Conservation (phyloP, 2,113 vertebrate species). For the Chloebia gouldiae region DNA sequence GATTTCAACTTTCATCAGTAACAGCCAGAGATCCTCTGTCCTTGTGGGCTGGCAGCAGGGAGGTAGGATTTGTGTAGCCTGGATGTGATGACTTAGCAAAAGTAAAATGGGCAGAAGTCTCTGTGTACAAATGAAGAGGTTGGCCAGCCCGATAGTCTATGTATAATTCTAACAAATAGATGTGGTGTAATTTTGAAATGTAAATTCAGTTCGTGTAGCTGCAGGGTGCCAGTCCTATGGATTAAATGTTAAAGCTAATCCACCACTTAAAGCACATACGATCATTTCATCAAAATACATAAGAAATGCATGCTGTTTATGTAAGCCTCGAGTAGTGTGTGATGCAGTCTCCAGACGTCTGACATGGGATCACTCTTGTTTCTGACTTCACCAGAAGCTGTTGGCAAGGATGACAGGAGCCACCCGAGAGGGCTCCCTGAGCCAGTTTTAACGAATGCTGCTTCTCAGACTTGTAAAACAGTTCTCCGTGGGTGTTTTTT, state of each 20-base stretch:
- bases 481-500: rapidly evolving
- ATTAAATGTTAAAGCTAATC: background rate
- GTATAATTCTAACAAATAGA: background rate
- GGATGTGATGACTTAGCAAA: background rate
- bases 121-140: background rate
- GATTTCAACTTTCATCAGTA: background rate
- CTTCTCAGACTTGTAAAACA: background rate
- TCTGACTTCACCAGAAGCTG: rapidly evolving
- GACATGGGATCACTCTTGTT: background rate
- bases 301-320: background rate
- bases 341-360: background rate
- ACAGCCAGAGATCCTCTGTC: background rate
- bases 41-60: background rate
- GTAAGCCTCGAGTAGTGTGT: rapidly evolving
- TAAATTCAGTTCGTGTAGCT: background rate
- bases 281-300: background rate
- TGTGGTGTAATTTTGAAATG: background rate
- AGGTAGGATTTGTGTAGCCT: background rate
- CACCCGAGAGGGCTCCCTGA: conserved; percentile 12
- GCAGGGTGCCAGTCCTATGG: background rate
- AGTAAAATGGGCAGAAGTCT: background rate
- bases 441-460: background rate
- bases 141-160: background rate
- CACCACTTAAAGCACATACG: background rate
- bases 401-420: background rate